phyloP scores from a whole-genome alignment of 2,888 invertebrate genomes.

The Cantharis rustica region DNA sequence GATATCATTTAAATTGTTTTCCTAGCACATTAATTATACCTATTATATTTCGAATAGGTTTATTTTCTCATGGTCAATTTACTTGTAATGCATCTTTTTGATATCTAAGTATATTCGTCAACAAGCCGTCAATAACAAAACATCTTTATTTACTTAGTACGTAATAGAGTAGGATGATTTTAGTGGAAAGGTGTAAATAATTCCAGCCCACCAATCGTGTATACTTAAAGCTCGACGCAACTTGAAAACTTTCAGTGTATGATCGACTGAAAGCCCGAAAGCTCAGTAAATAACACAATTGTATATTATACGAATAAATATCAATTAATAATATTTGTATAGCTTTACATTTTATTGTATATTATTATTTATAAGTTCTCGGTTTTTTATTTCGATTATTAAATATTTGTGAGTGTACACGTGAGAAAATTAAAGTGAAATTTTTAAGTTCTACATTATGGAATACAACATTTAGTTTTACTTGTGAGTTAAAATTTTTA shows the following conservation, averaged over 20 bases:
- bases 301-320: neutral
- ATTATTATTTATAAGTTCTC: no score
- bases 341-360: neutral
- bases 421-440: neutral
- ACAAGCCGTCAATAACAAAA: neutral
- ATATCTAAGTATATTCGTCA: neutral
- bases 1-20: neutral
- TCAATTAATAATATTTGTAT: neutral
- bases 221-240: slow-evolving; percentile 34
- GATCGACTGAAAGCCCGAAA: slow-evolving; percentile 30
- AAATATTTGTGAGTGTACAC: neutral
- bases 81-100: neutral
- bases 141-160: slow-evolving; percentile 7
- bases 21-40: neutral
- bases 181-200: slow-evolving; percentile 27
- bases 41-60: neutral
- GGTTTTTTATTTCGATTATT: neutral
- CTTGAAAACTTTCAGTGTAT: slow-evolving; percentile 30
- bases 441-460: neutral
- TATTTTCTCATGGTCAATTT: neutral
- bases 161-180: slow-evolving; percentile 17
- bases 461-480: neutral
- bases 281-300: neutral
- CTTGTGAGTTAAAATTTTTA: neutral
- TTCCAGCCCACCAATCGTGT: slow-evolving; percentile 26